Base-by-base conservation (phyloP, 2,888 invertebrate genomes). In the Drosophila meridionalis region DNA sequence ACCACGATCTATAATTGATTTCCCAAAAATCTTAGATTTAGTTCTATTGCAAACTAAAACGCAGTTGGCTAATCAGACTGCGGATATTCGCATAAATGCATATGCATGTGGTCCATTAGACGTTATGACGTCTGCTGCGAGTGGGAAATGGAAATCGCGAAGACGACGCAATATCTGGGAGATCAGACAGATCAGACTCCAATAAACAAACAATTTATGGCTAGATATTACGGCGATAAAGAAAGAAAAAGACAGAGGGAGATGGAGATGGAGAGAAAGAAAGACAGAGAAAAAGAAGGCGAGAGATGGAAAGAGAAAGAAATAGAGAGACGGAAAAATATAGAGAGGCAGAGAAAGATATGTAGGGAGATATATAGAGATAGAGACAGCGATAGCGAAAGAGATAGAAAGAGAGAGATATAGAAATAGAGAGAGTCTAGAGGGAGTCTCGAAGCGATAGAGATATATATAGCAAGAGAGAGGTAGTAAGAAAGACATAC, bases 131-230 rank as follows among this genome's bases (percentile, higher is more conserved):
- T 28, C 61, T 6, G 52, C 14, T 32, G 5, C 14, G 36, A 43
- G n/a, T 34, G 47, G 32, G 14, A 59, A 63, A 63, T 47, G 20
- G 14, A 43, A 36, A 43, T 52, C 30, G n/a, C 30, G 28, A 65
- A 30, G 53, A 64, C 63, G 63, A 63, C 52, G 63, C 63, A 65
- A 38, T 45, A 66, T 14, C 5, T 14, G 43, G 32, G n/a, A 11
- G 30, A 30, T 43, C 52, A 28, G 14, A 20, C 20, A 20, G 20
- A 20, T 20, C 20, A 20, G 20, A 20, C 47, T 7, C 28, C 28
- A 28, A 28, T 43, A 58, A 26, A 14, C 14, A 26, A 61, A 48
- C 59, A 8, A 6, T 45, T 45, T 26, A 45, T 26, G 43, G 43
- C 43, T 20, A 9, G 20, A 4, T 20, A 43, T 43, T 45, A 45